A percentile compares a stretch with the other conserved stretches of the same genome.
Conservation (phyloP, 1,140 invertebrate genomes). For the Acromyrmex charruanus region DNA sequence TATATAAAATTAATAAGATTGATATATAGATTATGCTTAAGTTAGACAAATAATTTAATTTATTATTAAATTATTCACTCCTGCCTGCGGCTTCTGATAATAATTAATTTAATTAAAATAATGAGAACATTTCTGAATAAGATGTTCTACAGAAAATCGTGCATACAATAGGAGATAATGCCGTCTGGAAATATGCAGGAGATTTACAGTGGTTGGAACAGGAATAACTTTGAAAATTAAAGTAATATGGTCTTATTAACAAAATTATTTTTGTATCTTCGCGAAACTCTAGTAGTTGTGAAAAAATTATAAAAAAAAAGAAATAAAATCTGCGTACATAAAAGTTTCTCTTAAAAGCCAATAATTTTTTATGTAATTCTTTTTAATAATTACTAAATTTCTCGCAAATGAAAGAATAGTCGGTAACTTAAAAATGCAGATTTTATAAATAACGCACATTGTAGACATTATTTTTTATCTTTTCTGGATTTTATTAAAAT, state of each 20-base stretch:
- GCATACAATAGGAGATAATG: neutral
- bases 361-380: neutral
- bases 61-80: neutral
- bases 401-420: neutral
- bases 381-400: slow-evolving; percentile 1
- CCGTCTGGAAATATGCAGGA: neutral
- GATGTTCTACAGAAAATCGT: slow-evolving; percentile 8
- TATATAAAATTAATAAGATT: neutral
- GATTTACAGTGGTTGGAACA: neutral
- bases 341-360: neutral
- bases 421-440: neutral
- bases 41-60: slow-evolving; percentile 27
- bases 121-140: slow-evolving; percentile 25
- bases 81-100: neutral
- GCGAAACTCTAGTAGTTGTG: neutral
- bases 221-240: neutral
- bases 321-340: neutral
- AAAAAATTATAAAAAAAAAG: neutral
- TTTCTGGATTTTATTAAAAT: too few relatives aligned
- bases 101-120: slow-evolving; percentile 38
- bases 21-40: neutral
- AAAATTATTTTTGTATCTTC: slow-evolving; percentile 1
- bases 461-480: neutral
- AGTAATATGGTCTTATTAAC: slow-evolving; percentile 16
- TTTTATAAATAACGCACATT: neutral